Base-by-base conservation (phyloP, 2,113 vertebrate species). In the Megaceryle maxima region DNA sequence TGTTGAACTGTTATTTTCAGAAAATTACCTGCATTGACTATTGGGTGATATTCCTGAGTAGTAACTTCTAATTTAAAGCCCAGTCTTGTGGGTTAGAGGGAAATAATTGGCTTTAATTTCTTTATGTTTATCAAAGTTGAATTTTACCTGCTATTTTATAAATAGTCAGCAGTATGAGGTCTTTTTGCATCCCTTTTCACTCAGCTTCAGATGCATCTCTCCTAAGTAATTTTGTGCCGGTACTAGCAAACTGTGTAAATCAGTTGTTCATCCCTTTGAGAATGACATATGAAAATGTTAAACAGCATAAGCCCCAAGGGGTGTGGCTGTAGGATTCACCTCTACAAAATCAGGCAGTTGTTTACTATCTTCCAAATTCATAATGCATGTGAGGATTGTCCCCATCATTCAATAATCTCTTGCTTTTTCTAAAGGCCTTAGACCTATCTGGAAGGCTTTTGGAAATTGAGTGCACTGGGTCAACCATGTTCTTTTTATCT, bases 321-420 rank as follows among this genome's bases (percentile, higher is more conserved):
- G 48, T 44, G 39, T 24, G 35, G 15, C 70, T 68, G 18, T 68
- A 56, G 46, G 31, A 51, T 21, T 62, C 18, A 68, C 6, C 37
- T 57, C n/a, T 63, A 33, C 29, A 59, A 74, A 83, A 82, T 37
- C 55, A 53, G 18, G 41, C 18, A 51, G 6, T 51, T 73, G 24
- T 57, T 89, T 64, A 16, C 10, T 64, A 4, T 64, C 13, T 76
- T 77, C 13, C 25, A 25, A 19, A 33, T 63, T 56, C 59, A 46
- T 56, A 39, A 35, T 29, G 37, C 18, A 7, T 0, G 0, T 66
- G 46, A 63, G 10, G 33, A 44, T 16, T 51, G 25, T 64, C 22
- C 33, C 16, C 8, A 3, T 64, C 1, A 0, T 51, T 83, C 70
- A 86, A 2, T n/a, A 44, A 11, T 60, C 43, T 16, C 12, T 68